These are phyloP conservation scores for Machimus rusticus DNA, from an alignment of 2,888 invertebrate genomes.

Conservation along the genomic window DNA sequence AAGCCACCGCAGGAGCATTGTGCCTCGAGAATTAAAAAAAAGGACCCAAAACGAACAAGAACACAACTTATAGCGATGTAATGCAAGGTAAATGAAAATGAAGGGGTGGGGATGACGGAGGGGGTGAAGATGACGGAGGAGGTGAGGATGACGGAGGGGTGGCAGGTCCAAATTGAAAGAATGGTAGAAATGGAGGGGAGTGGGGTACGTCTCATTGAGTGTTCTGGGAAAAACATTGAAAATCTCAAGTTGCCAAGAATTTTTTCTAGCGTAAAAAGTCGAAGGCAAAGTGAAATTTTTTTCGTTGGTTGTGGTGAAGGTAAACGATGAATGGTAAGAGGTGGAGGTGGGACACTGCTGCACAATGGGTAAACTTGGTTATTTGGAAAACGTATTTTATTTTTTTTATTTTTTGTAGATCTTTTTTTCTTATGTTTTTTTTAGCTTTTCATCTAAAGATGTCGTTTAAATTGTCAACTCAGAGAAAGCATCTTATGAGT, in stretches of 20 bases:
- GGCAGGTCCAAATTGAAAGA: background rate
- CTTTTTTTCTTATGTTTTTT: background rate
- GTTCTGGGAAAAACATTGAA: constrained; percentile 28
- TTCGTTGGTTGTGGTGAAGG: background rate
- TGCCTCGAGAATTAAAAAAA: background rate
- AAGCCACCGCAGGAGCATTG: background rate
- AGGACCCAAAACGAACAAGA: background rate
- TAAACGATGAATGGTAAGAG: background rate
- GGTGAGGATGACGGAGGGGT: background rate
- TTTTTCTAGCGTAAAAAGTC: constrained; percentile 29
- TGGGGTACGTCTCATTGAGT: background rate
- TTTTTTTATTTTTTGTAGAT: no score
- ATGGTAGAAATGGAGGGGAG: background rate
- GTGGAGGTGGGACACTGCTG: background rate
- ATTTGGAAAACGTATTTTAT: background rate
- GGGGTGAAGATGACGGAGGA: background rate
- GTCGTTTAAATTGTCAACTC: constrained; percentile 10
- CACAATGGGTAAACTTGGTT: constrained; percentile 17
- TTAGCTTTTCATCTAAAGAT: background rate
- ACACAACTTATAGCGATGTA: background rate
- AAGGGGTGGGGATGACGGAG: background rate
- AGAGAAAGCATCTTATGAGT: background rate
- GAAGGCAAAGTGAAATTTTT: background rate
- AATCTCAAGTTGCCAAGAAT: constrained; percentile 21
- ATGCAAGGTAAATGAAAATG: constrained; percentile 14